Percentiles rank a stretch among this genome's conserved stretches.
Evolutionary conservation across 2,888 invertebrate species (phyloP).

Genomic region (Incurvaria masculella): DNA sequence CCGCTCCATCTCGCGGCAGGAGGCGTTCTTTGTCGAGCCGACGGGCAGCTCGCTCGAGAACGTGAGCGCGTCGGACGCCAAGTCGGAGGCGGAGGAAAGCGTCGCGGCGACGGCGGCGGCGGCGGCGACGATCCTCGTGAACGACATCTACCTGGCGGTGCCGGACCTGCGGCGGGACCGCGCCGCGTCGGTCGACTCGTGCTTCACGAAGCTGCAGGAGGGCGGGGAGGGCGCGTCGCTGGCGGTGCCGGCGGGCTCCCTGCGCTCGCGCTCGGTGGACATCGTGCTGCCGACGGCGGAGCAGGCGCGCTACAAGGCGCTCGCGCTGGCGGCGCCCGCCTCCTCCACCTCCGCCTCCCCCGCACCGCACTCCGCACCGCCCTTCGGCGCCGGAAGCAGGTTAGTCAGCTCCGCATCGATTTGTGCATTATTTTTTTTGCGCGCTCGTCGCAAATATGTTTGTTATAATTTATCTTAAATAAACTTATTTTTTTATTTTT

Average conservation of each 20-base stretch:
- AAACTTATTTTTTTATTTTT: too few relatives aligned
- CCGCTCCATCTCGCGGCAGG: constrained; percentile 76
- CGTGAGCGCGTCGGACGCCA: constrained; percentile 54
- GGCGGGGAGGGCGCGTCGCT: constrained; percentile 59
- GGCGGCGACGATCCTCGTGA: constrained; percentile 48
- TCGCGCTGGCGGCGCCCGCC: constrained; percentile 63
- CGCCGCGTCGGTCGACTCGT: constrained; percentile 85
- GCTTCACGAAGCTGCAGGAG: constrained; percentile 75
- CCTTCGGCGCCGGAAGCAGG: too few relatives aligned
- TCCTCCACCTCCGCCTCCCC: constrained; percentile 17
- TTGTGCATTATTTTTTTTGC: too few relatives aligned
- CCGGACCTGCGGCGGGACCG: constrained; percentile 82
- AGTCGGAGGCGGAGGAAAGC: constrained; percentile 13
- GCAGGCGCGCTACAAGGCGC: constrained; percentile 82
- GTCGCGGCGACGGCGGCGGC: constrained; percentile 27
- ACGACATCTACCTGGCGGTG: constrained; percentile 75
- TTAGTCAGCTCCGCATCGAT: too few relatives aligned
- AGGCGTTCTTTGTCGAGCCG: constrained; percentile 76
- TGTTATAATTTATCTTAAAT: too few relatives aligned
- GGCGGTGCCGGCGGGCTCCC: constrained; percentile 69
- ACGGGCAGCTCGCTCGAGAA: constrained; percentile 70
- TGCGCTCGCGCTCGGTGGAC: constrained; percentile 81
- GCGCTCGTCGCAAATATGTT: too few relatives aligned
- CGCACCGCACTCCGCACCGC: constrained; percentile 10
- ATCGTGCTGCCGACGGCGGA: constrained; percentile 84